Evolutionary conservation across 2,888 invertebrate species (phyloP).

Genomic region (Tipula vernalis): DNA sequence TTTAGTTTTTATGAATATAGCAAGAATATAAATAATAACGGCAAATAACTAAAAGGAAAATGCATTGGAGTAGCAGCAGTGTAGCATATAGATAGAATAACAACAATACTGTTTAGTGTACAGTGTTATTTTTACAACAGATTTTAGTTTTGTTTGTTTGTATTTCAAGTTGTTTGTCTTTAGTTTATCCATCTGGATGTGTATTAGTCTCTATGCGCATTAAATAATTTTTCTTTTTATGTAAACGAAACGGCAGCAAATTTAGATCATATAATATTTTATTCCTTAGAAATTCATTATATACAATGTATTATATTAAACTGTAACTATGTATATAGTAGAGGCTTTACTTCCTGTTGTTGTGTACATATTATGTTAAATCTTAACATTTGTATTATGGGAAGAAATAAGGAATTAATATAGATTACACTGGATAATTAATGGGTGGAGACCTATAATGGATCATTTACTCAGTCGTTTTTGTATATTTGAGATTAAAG

Average conservation of each 20-base stretch:
- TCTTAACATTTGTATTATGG: background rate
- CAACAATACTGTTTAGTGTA: background rate
- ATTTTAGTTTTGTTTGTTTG: background rate
- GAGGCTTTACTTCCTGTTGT: background rate
- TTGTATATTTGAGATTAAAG: background rate
- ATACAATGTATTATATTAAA: background rate
- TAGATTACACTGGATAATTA: background rate
- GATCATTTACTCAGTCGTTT: background rate
- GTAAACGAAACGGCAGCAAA: background rate
- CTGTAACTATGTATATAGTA: background rate
- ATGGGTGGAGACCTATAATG: background rate
- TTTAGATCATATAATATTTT: background rate
- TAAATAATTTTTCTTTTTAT: background rate
- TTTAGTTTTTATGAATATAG: background rate
- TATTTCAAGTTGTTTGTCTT: background rate
- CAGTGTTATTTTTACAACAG: background rate
- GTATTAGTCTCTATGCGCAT: background rate
- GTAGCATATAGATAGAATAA: too few relatives aligned
- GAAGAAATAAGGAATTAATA: background rate
- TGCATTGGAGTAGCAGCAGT: background rate
- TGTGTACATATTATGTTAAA: background rate
- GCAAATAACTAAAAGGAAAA: background rate
- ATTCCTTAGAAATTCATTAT: background rate
- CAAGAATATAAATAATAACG: background rate
- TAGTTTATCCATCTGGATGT: background rate